These are phyloP conservation scores for Heterohyrax brucei DNA, from an alignment of 2,797 vertebrate species.

Conservation along the genomic window DNA sequence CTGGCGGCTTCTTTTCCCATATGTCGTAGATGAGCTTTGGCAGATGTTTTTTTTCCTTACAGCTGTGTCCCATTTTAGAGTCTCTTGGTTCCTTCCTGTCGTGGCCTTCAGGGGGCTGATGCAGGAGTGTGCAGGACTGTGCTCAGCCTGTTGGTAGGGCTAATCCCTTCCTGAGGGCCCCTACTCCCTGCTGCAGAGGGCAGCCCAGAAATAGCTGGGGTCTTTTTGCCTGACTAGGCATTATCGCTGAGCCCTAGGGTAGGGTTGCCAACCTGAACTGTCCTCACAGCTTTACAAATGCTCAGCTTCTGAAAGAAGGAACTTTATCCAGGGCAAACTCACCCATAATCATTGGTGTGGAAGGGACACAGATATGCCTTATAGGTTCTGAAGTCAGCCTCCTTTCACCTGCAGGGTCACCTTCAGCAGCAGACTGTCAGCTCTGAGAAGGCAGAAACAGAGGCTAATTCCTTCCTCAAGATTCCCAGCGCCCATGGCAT, in stretches of 20 bases:
- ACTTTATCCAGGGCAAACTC: neutral
- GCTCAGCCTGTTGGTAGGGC: neutral
- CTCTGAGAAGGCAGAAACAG: neutral
- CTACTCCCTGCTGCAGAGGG: neutral
- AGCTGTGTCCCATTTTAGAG: neutral
- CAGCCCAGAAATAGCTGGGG: neutral
- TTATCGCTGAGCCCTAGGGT: neutral
- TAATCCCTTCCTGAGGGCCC: neutral
- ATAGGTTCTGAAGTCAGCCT: neutral
- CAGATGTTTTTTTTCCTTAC: neutral
- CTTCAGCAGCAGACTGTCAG: neutral
- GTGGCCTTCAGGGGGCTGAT: neutral
- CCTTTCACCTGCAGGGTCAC: neutral
- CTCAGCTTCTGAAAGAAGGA: neutral
- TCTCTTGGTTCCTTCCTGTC: neutral
- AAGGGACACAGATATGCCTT: too few relatives aligned
- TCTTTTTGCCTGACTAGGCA: neutral
- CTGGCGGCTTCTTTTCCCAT: neutral
- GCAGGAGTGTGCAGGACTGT: neutral
- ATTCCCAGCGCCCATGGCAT: neutral
- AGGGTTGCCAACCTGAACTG: neutral
- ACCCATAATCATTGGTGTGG: neutral
- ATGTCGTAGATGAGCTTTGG: neutral
- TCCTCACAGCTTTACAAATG: too few relatives aligned
- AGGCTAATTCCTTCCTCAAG: neutral